Evolutionary conservation across 2,113 vertebrate species (phyloP), one percentile per base, ranked within the genome.

Genomic region (Scatophagus argus): DNA sequence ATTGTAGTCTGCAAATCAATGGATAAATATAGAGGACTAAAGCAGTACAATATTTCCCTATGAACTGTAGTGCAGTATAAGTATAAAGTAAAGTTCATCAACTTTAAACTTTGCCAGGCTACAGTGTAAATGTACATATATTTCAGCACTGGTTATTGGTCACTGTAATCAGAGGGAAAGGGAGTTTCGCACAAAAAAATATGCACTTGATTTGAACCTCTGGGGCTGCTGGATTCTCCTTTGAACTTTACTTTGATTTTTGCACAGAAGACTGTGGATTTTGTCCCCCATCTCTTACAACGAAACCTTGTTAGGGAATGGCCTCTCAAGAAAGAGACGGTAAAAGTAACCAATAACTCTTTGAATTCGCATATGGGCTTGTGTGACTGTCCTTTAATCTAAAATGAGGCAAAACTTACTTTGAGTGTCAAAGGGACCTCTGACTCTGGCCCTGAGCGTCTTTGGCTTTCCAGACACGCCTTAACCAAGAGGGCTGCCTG

Each of bases 401-500:
- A 9, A 55, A 64, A 36, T 31, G 34, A 68, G 64, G 39, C 49
- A 60, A 43, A 47, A 68, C 46, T 17, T 61, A 16, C 7, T 39
- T n/a, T 1, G n/a, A 69, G 61, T 32, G 58, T 71, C 58, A 71
- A 4, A 34, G 62, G 60, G 46, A 56, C 59, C 34, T 60, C 29
- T 31, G 74, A 16, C 8, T 55, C 8, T 55, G 56, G 55, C 23
- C 46, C 5, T 13, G 13, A 23, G 65, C 34, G 55, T 64, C 67
- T 17, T 36, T 51, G 8, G 49, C 43, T 82, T 58, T 70, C 41
- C 69, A 64, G 88, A 87, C 87, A 86, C 90, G 83, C 90, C 90
- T 76, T 68, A 47, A 76, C 62, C 87, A 74, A 74, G 59, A 60
- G 60, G 19, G 31, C 65, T 58, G 71, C 69, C 43, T 5, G 80